phyloP scores from a whole-genome alignment of 2,113 vertebrate species.

The Lanius ludovicianus region DNA sequence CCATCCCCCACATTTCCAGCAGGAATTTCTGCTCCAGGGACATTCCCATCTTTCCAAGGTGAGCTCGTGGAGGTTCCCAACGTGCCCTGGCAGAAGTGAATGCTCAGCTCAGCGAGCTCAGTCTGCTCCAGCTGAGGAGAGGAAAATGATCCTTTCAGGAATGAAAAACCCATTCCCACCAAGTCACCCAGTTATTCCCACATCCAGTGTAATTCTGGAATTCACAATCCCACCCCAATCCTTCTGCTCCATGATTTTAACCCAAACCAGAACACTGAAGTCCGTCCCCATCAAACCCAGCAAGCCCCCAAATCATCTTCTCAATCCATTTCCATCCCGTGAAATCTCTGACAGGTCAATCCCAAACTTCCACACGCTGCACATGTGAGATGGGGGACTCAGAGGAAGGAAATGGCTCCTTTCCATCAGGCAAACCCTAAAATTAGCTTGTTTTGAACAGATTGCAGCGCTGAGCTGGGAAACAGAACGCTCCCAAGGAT shows the following conservation, averaged over 20 bases:
- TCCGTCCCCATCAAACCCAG: neutral
- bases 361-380: neutral
- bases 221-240: neutral
- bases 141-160: neutral
- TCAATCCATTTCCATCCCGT: rapidly evolving
- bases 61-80: neutral
- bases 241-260: rapidly evolving
- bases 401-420: neutral
- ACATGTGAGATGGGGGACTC: neutral
- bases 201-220: neutral
- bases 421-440: neutral
- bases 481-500: neutral
- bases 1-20: neutral
- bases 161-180: neutral
- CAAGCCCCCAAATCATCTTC: neutral
- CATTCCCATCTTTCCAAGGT: rapidly evolving
- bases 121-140: neutral
- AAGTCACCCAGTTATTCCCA: neutral
- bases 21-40: neutral
- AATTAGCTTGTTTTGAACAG: conserved; percentile 10
- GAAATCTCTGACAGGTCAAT: neutral
- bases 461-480: neutral
- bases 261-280: neutral
- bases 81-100: rapidly evolving
- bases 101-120: neutral